These are phyloP conservation scores for Drosophila mulleri DNA, from an alignment of 2,888 invertebrate genomes.

Conservation along the genomic window DNA sequence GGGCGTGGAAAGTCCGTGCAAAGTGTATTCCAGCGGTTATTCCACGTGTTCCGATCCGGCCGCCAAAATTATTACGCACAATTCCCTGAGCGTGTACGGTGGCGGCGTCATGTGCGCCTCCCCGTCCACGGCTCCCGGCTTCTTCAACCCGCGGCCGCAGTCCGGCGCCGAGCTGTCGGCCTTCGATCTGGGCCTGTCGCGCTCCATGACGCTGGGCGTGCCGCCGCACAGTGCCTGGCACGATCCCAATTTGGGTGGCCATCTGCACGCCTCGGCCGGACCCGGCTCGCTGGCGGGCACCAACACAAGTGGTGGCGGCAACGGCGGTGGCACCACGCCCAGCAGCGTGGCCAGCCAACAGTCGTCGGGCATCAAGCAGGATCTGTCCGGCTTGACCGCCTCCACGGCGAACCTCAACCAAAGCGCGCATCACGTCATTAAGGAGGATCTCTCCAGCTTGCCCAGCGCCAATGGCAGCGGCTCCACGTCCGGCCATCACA, in stretches of 20 bases:
- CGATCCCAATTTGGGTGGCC: slow-evolving; percentile 86
- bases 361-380: slow-evolving; percentile 83
- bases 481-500: slow-evolving; percentile 66
- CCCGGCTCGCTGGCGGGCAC: slow-evolving; percentile 78
- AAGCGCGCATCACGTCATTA: slow-evolving; percentile 82
- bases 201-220: slow-evolving; percentile 87
- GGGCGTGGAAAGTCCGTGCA: slow-evolving; percentile 56
- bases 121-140: slow-evolving; percentile 85
- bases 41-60: slow-evolving; percentile 82
- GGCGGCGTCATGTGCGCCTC: slow-evolving; percentile 86
- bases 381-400: slow-evolving; percentile 77
- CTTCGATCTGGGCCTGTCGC: slow-evolving; percentile 85
- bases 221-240: slow-evolving; percentile 87
- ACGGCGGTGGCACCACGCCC: slow-evolving; percentile 86
- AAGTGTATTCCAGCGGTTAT: slow-evolving; percentile 82
- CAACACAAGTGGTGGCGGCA: slow-evolving; percentile 66
- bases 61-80: slow-evolving; percentile 86
- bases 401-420: slow-evolving; percentile 74
- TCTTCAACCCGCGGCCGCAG: slow-evolving; percentile 85
- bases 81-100: slow-evolving; percentile 86
- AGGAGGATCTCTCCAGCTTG: slow-evolving; percentile 83
- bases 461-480: slow-evolving; percentile 76
- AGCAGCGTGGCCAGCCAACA: slow-evolving; percentile 83
- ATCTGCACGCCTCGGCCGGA: slow-evolving; percentile 85
- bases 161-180: slow-evolving; percentile 84